Evolutionary conservation across 2,888 invertebrate genomes (phyloP).

Genomic region (Cephus pulcher): DNA sequence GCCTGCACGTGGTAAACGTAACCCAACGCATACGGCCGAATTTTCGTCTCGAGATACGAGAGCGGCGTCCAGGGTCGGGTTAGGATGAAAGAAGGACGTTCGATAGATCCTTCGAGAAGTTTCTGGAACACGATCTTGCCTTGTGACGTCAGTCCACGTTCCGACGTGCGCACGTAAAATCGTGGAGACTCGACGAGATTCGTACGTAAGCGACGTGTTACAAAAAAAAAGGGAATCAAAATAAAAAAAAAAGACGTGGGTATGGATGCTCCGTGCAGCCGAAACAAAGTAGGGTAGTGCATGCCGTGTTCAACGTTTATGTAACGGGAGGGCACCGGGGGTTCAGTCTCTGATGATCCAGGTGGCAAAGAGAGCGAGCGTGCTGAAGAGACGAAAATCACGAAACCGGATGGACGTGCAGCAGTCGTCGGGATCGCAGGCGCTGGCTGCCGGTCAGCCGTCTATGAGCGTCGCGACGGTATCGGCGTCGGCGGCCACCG

Average conservation of each 20-base stretch:
- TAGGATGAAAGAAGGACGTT: too few relatives aligned
- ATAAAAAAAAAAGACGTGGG: background rate
- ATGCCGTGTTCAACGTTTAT: conserved; percentile 61
- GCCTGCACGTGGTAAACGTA: background rate
- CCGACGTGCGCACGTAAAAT: too few relatives aligned
- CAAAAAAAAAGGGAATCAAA: too few relatives aligned
- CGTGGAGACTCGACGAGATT: background rate
- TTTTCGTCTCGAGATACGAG: background rate
- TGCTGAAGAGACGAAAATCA: conserved; percentile 78
- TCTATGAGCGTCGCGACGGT: background rate
- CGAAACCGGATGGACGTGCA: conserved; percentile 74
- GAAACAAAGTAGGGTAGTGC: conserved; percentile 51
- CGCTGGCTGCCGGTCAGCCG: conserved; percentile 9
- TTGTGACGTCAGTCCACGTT: too few relatives aligned
- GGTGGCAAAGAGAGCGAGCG: conserved; percentile 81
- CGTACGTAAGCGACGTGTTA: background rate
- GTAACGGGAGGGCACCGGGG: conserved; percentile 66
- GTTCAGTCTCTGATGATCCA: conserved; percentile 78
- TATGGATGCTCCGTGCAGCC: background rate
- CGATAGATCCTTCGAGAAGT: too few relatives aligned
- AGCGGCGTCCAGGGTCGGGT: too few relatives aligned
- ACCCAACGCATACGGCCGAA: background rate
- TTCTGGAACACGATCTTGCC: too few relatives aligned
- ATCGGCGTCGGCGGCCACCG: conserved; percentile 11
- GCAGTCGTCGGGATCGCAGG: conserved; percentile 33